Conservation (phyloP, 2,888 invertebrate genomes). For the Empis livida region DNA sequence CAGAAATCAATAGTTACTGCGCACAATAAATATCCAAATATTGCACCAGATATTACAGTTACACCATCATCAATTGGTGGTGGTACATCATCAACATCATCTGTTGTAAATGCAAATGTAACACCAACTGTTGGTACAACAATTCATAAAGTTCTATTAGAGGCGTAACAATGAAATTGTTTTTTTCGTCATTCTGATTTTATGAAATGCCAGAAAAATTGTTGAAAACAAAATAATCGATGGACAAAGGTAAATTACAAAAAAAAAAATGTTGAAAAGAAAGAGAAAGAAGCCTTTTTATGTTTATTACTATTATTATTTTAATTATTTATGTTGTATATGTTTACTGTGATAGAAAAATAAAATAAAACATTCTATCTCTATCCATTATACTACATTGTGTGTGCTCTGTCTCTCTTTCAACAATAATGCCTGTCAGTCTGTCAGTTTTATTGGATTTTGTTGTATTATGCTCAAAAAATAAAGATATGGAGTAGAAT, state of each 20-base stretch:
- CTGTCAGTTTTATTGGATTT: no score
- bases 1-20: slow-evolving; percentile 26
- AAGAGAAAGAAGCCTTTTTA: neutral
- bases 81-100: slow-evolving; percentile 12
- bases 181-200: neutral
- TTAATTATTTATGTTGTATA: no score
- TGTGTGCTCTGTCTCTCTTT: slow-evolving; percentile 6
- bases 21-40: slow-evolving; percentile 27
- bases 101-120: slow-evolving; percentile 13
- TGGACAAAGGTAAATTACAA: slow-evolving; percentile 1
- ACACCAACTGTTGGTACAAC: slow-evolving; percentile 5
- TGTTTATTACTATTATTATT: no score
- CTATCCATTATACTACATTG: neutral
- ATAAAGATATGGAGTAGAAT: no score
- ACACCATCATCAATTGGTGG: slow-evolving; percentile 23
- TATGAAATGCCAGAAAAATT: no score
- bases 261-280: neutral
- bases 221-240: no score
- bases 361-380: no score
- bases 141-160: slow-evolving; percentile 48
- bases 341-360: no score
- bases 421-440: neutral
- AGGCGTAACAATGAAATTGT: slow-evolving; percentile 42
- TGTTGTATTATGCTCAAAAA: no score
- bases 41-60: slow-evolving; percentile 33